Evolutionary conservation across 2,888 invertebrate species (phyloP), one percentile per base, ranked within the genome.

Genomic region (Deilephila porcellus): DNA sequence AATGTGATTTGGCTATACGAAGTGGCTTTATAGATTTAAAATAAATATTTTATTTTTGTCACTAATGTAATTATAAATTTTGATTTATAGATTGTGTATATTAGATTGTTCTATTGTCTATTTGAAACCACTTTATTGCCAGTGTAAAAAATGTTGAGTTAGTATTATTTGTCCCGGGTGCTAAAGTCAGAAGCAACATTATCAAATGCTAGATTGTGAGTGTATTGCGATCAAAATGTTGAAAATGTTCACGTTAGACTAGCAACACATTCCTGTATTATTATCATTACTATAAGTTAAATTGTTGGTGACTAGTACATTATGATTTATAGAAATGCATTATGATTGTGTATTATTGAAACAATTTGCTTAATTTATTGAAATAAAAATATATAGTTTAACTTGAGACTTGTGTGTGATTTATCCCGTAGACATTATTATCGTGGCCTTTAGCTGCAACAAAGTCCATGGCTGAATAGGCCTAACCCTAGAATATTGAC

Each of bases 281-380:
- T 80, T 81, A 80, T 79, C 64, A 64, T 64, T 67, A 67, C 17
- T 67, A 79, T 77, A 76, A 79, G 76, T 73, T 81, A 82, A 83
- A 82, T 82, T 84, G 79, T 79, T 80, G 83, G 79, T 83, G 79
- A 81, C 74, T 75, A 77, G 78, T 80, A 82, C 79, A 74, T 78
- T 79, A 75, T 80, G 76, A 78, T 83, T 84, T 83, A 81, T 79
- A 75, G 78, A 80, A 83, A 79, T 82, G 82, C 83, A 84, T 84
- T 83, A 82, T 83, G 79, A 84, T 85, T 88, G 86, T 87, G 84
- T 88, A 86, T 86, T 86, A 85, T 81, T 83, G 79, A 85, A 86
- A 87, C 82, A 85, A 88, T 84, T 89, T 86, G 91, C 91, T 91
- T 92, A 91, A 92, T 92, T 92, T 92, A 92, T 91, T 90, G 86